phyloP scores from a whole-genome alignment of 2,797 vertebrate species.

The Brachymystax lenok region DNA sequence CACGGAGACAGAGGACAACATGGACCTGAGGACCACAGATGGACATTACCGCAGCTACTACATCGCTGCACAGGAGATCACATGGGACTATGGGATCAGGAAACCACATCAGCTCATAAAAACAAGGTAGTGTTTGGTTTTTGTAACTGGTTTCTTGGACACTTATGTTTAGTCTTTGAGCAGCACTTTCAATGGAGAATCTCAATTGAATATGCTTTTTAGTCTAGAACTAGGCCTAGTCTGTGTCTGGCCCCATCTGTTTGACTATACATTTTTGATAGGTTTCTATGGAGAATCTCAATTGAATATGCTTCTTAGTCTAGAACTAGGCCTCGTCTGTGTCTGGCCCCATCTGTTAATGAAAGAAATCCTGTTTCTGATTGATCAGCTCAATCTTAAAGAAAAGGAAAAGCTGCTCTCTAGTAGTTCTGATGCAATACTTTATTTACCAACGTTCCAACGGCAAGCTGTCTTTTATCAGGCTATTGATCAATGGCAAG shows the following conservation, averaged over 20 bases:
- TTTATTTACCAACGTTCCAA: too few relatives aligned
- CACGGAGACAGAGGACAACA: conserved; percentile 31
- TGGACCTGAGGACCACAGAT: conserved; percentile 73
- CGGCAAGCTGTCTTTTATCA: too few relatives aligned
- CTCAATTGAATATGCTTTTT: not conserved
- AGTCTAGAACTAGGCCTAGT: not conserved
- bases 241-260: not conserved
- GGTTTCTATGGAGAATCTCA: not conserved
- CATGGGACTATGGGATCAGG: conserved; percentile 89
- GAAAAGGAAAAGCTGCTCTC: too few relatives aligned
- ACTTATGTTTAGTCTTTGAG: not conserved
- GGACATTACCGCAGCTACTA: conserved; percentile 80
- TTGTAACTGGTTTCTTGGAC: not conserved
- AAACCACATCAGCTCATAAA: conserved; percentile 77
- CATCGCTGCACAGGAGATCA: conserved; percentile 90
- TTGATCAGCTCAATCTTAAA: not conserved
- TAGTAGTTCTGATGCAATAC: too few relatives aligned
- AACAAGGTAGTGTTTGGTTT: conserved; percentile 69
- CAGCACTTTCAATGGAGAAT: not conserved
- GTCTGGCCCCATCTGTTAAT: not conserved
- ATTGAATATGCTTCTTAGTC: not conserved
- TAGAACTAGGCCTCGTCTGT: not conserved
- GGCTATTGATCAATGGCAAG: too few relatives aligned
- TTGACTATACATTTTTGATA: not conserved
- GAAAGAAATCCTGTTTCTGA: not conserved